A percentile compares a stretch with the other conserved stretches of the same genome.
Evolutionary conservation across 2,113 vertebrate species (phyloP).

Genomic region (Actenoides lindsayi): DNA sequence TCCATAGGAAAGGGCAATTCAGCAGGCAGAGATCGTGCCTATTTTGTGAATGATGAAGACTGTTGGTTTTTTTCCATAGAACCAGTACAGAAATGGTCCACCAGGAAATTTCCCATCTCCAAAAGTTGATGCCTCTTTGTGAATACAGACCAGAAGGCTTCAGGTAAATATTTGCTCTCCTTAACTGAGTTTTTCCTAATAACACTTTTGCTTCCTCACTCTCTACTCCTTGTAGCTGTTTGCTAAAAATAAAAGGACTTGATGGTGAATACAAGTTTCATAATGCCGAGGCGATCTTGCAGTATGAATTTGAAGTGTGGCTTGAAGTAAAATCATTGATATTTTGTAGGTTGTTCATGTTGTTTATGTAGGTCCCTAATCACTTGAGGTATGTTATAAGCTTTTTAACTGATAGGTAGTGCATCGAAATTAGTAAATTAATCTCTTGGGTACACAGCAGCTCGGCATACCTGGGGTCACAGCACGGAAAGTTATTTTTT

Average conservation of each 20-base stretch:
- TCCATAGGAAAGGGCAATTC: not conserved
- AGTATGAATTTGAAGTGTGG: not conserved
- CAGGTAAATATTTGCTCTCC: not conserved
- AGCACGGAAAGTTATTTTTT: conserved; percentile 5
- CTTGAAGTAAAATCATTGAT: not conserved
- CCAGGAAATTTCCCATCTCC: not conserved
- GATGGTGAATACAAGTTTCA: not conserved
- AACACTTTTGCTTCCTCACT: not conserved
- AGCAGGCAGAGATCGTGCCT: not conserved
- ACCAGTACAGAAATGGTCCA: not conserved
- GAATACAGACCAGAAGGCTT: not conserved
- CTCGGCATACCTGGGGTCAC: not conserved
- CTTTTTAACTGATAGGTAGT: conserved; percentile 20
- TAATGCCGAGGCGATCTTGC: not conserved
- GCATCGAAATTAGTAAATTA: conserved; percentile 48
- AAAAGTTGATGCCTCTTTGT: not conserved
- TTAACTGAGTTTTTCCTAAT: not conserved
- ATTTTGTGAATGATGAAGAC: not conserved
- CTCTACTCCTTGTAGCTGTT: not conserved
- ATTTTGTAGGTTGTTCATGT: not conserved
- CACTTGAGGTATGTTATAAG: conserved; percentile 33
- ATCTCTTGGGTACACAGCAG: conserved; percentile 10
- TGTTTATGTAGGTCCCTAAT: conserved; percentile 6
- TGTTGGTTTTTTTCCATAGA: not conserved
- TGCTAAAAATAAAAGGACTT: not conserved